Conservation (phyloP, 2,888 invertebrate genomes). For the Patella depressa region DNA sequence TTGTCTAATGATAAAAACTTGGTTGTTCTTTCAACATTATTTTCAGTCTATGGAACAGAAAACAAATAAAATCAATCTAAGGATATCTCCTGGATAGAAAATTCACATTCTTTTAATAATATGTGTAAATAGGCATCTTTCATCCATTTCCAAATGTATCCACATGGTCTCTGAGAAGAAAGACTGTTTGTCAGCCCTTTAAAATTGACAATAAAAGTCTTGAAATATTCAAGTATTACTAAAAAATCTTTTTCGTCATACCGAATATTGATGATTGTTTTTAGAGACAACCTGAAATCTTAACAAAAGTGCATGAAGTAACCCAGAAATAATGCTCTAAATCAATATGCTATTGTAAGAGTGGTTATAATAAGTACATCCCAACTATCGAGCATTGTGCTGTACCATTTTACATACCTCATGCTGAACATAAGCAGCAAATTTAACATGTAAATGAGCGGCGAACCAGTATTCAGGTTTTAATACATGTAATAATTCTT, state of each 20-base stretch:
- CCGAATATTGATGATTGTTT: not conserved
- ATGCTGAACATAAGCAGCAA: conserved; percentile 89
- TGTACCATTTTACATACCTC: conserved; percentile 67
- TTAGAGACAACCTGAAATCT: too few relatives aligned
- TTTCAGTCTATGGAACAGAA: conserved; percentile 33
- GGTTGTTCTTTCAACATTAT: conserved; percentile 73
- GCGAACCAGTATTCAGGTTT: conserved; percentile 93
- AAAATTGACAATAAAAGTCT: not conserved
- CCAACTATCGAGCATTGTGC: too few relatives aligned
- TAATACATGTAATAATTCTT: conserved; percentile 84
- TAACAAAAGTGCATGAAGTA: not conserved
- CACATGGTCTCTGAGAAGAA: too few relatives aligned
- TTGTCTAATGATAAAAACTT: conserved; percentile 97
- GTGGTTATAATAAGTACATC: not conserved
- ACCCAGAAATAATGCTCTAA: not conserved
- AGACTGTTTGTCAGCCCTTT: too few relatives aligned
- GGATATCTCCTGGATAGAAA: too few relatives aligned
- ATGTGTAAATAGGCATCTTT: too few relatives aligned
- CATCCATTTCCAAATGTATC: too few relatives aligned
- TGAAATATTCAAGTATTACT: too few relatives aligned
- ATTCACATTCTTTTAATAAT: too few relatives aligned
- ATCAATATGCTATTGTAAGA: not conserved
- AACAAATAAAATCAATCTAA: not conserved
- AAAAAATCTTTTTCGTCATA: too few relatives aligned
- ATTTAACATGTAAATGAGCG: conserved; percentile 97